Percentiles rank a stretch among this genome's conserved stretches.
Conservation (phyloP, 2,888 invertebrate species). For the Agelastica alni region DNA sequence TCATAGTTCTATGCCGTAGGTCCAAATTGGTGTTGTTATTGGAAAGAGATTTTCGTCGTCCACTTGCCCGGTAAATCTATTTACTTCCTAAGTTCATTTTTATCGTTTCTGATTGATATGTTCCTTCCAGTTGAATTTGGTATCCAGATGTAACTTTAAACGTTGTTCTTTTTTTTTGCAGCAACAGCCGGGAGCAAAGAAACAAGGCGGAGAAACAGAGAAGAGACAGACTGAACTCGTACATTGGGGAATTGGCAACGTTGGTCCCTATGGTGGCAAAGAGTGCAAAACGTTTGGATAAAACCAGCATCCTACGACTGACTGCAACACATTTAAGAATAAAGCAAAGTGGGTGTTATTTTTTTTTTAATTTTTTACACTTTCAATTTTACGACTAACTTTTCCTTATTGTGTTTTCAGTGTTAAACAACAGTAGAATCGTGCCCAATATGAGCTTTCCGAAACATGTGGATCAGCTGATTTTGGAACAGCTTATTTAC, state of each 20-base stretch:
- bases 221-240: slow-evolving; percentile 84
- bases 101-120: too few relatives aligned
- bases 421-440: slow-evolving; percentile 39
- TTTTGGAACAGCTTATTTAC: slow-evolving; percentile 62
- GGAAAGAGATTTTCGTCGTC: too few relatives aligned
- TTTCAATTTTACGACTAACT: neutral
- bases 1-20: too few relatives aligned
- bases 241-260: slow-evolving; percentile 79
- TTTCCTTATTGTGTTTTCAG: slow-evolving; percentile 35
- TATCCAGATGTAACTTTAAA: too few relatives aligned
- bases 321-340: slow-evolving; percentile 84
- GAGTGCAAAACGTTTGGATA: slow-evolving; percentile 84
- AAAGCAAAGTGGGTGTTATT: slow-evolving; percentile 63
- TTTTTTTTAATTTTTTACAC: neutral
- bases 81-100: too few relatives aligned
- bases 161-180: slow-evolving; percentile 52
- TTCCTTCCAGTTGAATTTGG: too few relatives aligned
- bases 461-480: slow-evolving; percentile 62
- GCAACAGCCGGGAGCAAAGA: slow-evolving; percentile 78
- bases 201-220: slow-evolving; percentile 91
- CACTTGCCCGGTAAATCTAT: too few relatives aligned
- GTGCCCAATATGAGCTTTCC: slow-evolving; percentile 56
- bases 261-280: slow-evolving; percentile 83
- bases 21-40: too few relatives aligned
- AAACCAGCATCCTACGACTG: slow-evolving; percentile 85